These are phyloP conservation scores for Rhysida immarginata DNA, from an alignment of 1,140 invertebrate genomes.

Conservation along the genomic window DNA sequence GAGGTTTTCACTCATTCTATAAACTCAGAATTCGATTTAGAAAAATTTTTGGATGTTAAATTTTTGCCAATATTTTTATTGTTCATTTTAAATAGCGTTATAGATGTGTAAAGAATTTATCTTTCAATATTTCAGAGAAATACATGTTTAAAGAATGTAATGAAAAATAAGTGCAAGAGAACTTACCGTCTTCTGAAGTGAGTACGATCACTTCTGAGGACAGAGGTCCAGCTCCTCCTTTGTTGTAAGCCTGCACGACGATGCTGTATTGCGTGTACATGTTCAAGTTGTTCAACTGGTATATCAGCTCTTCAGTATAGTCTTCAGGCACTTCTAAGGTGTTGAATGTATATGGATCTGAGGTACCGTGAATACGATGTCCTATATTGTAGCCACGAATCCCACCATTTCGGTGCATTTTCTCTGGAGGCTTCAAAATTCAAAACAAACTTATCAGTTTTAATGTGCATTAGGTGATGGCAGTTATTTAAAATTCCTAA, in stretches of 20 bases:
- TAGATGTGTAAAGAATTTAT: no score
- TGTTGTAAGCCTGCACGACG: slow-evolving; percentile 36
- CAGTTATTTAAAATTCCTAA: no score
- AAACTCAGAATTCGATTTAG: no score
- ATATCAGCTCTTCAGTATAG: not conserved
- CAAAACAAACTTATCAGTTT: no score
- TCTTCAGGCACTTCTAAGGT: not conserved
- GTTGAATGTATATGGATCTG: not conserved
- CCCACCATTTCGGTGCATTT: slow-evolving; percentile 83
- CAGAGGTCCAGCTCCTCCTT: not conserved
- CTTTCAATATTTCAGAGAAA: no score
- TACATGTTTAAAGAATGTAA: no score
- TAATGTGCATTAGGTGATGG: no score
- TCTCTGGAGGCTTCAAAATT: slow-evolving; percentile 51
- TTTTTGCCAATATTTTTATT: no score
- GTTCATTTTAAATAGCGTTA: no score
- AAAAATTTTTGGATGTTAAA: no score
- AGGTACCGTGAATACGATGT: slow-evolving; percentile 43
- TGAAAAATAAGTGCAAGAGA: no score
- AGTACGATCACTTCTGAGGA: not conserved
- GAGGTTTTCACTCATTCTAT: no score
- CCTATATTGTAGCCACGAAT: slow-evolving; percentile 83
- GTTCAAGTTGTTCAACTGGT: slow-evolving; percentile 10
- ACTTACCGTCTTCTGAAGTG: not conserved
- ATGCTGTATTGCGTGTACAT: slow-evolving; percentile 34